Percentiles rank a stretch among this genome's conserved stretches.
These are phyloP conservation scores for Rousettus madagascariensis DNA, from an alignment of 2,797 vertebrate genomes.

Conservation along the genomic window DNA sequence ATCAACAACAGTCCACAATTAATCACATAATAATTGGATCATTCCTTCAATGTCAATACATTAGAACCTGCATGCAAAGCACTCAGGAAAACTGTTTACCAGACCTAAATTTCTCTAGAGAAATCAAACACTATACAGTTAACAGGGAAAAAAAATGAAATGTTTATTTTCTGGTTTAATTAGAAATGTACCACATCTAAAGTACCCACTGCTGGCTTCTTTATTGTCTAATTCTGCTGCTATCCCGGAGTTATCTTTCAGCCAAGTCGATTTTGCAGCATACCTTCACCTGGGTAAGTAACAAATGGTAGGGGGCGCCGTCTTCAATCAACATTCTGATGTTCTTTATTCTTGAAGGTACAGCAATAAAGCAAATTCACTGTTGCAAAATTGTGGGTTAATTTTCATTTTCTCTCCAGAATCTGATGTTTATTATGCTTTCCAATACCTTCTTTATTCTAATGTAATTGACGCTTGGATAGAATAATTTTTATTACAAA, in stretches of 20 bases:
- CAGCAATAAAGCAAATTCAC: neutral
- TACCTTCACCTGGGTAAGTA: too few relatives aligned
- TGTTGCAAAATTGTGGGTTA: neutral
- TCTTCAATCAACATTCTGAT: neutral
- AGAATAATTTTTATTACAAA: neutral
- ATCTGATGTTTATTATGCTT: neutral
- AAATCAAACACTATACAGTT: constrained; percentile 54
- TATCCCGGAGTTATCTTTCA: constrained; percentile 7
- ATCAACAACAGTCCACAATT: constrained; percentile 67
- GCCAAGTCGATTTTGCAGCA: neutral
- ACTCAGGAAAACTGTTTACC: constrained; percentile 48
- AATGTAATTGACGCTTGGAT: neutral
- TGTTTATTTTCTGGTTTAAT: constrained; percentile 55
- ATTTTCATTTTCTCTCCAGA: constrained; percentile 4
- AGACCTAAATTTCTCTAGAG: constrained; percentile 59
- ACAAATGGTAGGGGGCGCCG: neutral
- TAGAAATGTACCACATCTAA: constrained; percentile 43
- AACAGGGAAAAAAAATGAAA: constrained; percentile 33
- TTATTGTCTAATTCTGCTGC: neutral
- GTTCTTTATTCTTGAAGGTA: neutral
- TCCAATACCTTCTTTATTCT: neutral
- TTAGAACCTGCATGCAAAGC: constrained; percentile 61
- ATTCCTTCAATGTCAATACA: constrained; percentile 71
- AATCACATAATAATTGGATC: constrained; percentile 77
- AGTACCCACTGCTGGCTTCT: neutral